Evolutionary conservation across 2,888 invertebrate species (phyloP).

Genomic region (Pachymerium ferrugineum): DNA sequence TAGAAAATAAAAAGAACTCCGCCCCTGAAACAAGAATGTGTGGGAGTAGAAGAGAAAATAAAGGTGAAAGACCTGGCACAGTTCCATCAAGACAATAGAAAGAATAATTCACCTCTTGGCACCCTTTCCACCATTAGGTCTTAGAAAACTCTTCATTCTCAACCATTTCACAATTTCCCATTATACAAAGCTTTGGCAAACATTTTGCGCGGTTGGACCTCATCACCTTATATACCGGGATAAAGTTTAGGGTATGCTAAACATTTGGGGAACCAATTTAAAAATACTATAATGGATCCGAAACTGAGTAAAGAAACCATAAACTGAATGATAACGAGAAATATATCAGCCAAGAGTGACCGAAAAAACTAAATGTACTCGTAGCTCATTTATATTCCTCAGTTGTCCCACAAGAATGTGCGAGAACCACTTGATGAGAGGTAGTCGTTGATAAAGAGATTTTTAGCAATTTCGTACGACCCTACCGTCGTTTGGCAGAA

Average conservation of each 20-base stretch:
- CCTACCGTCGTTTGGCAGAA: too few relatives aligned
- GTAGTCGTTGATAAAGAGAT: background rate
- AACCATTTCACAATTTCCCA: slow-evolving; percentile 23
- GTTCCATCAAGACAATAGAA: slow-evolving; percentile 18
- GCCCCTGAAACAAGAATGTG: background rate
- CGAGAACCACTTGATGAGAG: slow-evolving; percentile 3
- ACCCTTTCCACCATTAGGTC: slow-evolving; percentile 7
- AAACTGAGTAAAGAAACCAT: background rate
- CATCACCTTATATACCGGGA: background rate
- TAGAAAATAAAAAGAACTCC: background rate
- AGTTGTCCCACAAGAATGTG: slow-evolving; percentile 11
- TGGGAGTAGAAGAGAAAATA: background rate
- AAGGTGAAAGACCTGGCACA: background rate
- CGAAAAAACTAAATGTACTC: slow-evolving; percentile 6
- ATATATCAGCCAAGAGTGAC: background rate
- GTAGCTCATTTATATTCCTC: background rate
- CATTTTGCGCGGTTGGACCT: background rate
- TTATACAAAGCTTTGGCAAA: slow-evolving; percentile 11
- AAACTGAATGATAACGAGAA: slow-evolving; percentile 11
- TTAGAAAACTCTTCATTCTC: slow-evolving; percentile 15
- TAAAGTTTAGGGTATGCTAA: slow-evolving; percentile 10
- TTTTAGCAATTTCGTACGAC: background rate
- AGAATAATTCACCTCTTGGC: slow-evolving; percentile 22
- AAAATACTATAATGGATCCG: background rate
- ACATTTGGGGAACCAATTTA: slow-evolving; percentile 1